Conservation (phyloP, 2,888 invertebrate species). For the Lymantria monacha region DNA sequence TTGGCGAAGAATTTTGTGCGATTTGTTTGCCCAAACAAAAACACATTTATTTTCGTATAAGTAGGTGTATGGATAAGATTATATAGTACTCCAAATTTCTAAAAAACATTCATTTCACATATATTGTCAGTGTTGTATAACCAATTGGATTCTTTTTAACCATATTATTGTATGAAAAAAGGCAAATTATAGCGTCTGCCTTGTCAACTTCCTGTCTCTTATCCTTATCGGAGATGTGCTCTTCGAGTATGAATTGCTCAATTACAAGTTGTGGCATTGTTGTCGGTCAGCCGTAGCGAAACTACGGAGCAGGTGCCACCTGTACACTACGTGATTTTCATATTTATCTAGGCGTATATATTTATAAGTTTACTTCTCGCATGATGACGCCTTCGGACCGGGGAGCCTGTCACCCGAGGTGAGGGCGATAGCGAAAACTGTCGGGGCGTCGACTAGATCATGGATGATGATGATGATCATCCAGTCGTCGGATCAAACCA, state of each 20-base stretch:
- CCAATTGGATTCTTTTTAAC: conserved; percentile 13
- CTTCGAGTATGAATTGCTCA: conserved; percentile 63
- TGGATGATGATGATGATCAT: too few relatives aligned
- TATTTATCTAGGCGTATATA: conserved; percentile 18
- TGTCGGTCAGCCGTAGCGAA: conserved; percentile 65
- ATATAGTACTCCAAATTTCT: background rate
- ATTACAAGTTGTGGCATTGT: conserved; percentile 69
- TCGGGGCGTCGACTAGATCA: too few relatives aligned
- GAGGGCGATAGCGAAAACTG: too few relatives aligned
- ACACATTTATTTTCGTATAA: too few relatives aligned
- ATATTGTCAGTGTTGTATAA: background rate
- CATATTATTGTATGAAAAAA: conserved; percentile 18
- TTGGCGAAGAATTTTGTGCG: too few relatives aligned
- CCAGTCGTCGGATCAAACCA: too few relatives aligned
- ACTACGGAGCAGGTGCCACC: conserved; percentile 66
- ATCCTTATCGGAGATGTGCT: conserved; percentile 69
- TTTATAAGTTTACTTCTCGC: too few relatives aligned
- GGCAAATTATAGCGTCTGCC: conserved; percentile 16
- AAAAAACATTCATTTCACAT: background rate
- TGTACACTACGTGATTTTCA: conserved; percentile 60
- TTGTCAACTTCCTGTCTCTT: conserved; percentile 59
- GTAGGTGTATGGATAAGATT: too few relatives aligned
- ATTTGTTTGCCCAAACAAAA: too few relatives aligned
- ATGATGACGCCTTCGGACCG: too few relatives aligned
- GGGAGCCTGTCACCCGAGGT: too few relatives aligned